Evolutionary conservation across 2,888 invertebrate genomes (phyloP), one percentile per base, ranked within the genome.

Genomic region (Seira sanloemensis): DNA sequence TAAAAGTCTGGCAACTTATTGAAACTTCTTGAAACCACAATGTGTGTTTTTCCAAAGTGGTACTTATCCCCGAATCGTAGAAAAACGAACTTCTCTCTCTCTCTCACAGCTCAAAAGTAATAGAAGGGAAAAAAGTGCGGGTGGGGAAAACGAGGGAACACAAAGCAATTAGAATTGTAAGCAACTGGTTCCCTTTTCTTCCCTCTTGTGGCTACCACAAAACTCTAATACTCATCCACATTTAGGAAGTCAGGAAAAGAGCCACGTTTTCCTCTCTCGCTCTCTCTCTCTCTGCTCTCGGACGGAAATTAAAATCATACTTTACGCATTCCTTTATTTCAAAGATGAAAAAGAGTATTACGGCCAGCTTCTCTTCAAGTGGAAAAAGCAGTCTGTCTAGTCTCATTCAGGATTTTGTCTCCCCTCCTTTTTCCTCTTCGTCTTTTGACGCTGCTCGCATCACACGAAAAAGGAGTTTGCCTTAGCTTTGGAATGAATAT

Each of bases 271-370:
- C n/a, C n/a, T n/a, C n/a, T n/a, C n/a, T n/a, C n/a, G n/a, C n/a
- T n/a, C n/a, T n/a, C n/a, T n/a, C n/a, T n/a, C n/a, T n/a, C n/a
- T n/a, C n/a, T n/a, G n/a, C 77, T 77, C 69, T 77, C 80, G 62
- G 84, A 83, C 85, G 85, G 87, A 85, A 87, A 87, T 85, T 87
- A 85, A 87, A 87, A 87, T 85, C 83, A 85, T 81, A 68, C 84
- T 79, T 67, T 86, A 37, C 73, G 75, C 81, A 86, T 80, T 78
- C 84, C 69, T 73, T 50, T 72, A 50, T 50, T 50, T 12, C 16
- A 7, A 50, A 50, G 50, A 50, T n/a, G 50, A 50, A 50, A 12
- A 50, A 50, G 16, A 18, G 50, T 18, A 50, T 50, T n/a, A n/a
- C 2, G 2, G 50, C 50, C 16, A 50, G 16, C 50, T 7, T 50